A percentile compares a stretch with the other conserved stretches of the same genome.
Evolutionary conservation across 2,888 invertebrate species (phyloP).

Genomic region (Himalopsyche anomala): DNA sequence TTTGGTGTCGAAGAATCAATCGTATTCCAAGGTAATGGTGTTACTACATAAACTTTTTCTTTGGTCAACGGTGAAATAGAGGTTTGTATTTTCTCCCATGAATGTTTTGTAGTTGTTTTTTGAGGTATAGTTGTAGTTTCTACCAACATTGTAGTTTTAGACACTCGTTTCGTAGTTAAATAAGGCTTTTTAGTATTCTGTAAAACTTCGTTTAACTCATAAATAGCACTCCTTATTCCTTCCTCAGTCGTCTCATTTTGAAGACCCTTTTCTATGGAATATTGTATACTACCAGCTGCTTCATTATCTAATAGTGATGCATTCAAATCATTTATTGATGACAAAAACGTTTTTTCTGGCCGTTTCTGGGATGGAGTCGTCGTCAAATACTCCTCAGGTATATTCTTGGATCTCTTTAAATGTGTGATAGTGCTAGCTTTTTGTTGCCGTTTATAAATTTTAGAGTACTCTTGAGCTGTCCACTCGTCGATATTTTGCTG

Average conservation of each 20-base stretch:
- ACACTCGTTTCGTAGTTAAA: slow-evolving; percentile 66
- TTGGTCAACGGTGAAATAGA: slow-evolving; percentile 86
- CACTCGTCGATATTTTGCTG: slow-evolving; percentile 91
- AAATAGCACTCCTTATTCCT: slow-evolving; percentile 68
- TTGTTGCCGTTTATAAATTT: slow-evolving; percentile 73
- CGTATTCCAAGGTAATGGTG: slow-evolving; percentile 81
- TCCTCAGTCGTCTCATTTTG: slow-evolving; percentile 66
- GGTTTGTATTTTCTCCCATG: slow-evolving; percentile 83
- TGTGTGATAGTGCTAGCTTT: slow-evolving; percentile 77
- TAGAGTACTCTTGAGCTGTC: slow-evolving; percentile 86
- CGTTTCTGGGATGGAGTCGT: slow-evolving; percentile 74
- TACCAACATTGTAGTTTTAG: slow-evolving; percentile 73
- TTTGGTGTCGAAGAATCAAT: slow-evolving; percentile 66
- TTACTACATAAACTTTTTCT: slow-evolving; percentile 90
- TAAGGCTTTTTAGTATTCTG: slow-evolving; percentile 59
- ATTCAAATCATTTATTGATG: slow-evolving; percentile 70
- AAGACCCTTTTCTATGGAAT: slow-evolving; percentile 67
- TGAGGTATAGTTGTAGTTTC: slow-evolving; percentile 73
- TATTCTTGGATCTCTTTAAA: slow-evolving; percentile 83
- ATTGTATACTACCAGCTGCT: slow-evolving; percentile 74
- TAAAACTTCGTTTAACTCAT: slow-evolving; percentile 66
- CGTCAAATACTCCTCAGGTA: slow-evolving; percentile 86
- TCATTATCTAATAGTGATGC: slow-evolving; percentile 75
- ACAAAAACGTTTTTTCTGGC: slow-evolving; percentile 67
- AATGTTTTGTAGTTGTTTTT: slow-evolving; percentile 72